Evolutionary conservation across 1,140 invertebrate species (phyloP).

Genomic region (Panulirus ornatus): DNA sequence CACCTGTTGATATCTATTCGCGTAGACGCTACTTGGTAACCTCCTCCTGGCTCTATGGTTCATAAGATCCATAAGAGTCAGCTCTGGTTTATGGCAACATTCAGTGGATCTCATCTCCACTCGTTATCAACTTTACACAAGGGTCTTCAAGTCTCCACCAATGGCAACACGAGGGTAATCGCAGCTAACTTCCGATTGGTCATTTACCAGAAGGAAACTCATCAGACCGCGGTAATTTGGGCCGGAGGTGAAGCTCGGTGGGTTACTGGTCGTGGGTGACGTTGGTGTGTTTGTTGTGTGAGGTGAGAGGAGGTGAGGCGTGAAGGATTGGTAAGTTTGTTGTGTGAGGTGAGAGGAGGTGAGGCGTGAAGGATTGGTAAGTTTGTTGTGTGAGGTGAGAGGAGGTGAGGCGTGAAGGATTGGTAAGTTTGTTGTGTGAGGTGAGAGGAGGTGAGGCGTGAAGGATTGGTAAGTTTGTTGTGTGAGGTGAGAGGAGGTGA

Average conservation of each 20-base stretch:
- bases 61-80: background rate
- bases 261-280: background rate
- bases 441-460: no score
- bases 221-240: slow-evolving; percentile 47
- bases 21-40: no score
- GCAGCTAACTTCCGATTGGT: slow-evolving; percentile 32
- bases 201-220: slow-evolving; percentile 39
- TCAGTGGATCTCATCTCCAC: background rate
- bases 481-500: no score
- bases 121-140: background rate
- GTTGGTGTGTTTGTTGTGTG: background rate
- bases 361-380: no score
- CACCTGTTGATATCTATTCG: no score
- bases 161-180: slow-evolving; percentile 17
- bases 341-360: no score
- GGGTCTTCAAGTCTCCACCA: slow-evolving; percentile 20
- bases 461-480: no score
- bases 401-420: no score
- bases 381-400: no score
- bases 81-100: background rate
- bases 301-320: background rate
- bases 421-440: no score
- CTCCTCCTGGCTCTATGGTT: no score
- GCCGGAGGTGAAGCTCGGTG: background rate
- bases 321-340: no score